Base-by-base conservation (phyloP, 1,140 invertebrate genomes). In the Pogonognathellus flavescens region DNA sequence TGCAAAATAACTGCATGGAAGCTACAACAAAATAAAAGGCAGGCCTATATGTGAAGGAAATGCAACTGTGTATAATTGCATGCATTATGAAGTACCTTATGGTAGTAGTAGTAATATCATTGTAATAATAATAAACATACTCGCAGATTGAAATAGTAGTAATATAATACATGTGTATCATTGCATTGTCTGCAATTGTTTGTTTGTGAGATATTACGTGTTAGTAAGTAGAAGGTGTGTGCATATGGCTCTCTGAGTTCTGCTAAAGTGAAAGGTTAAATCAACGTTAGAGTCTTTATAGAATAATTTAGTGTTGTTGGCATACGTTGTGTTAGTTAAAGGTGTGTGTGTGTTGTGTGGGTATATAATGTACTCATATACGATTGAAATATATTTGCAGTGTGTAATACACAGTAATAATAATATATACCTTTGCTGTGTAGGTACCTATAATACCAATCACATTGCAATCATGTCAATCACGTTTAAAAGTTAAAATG, bases 191-290 rank as follows among this genome's bases (percentile, higher is more conserved):
- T 14, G 53, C 53, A 57, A 57, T 57, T 57, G 53, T n/a, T 14
- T 57, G 11, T 57, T 14, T 57, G 11, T 57, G 53, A 13, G 11
- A n/a, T 57, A 57, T n/a, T 57, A 57, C 53, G 53, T n/a, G n/a
- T 57, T 57, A 13, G n/a, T n/a, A n/a, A 9, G 11, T 14, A n/a
- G 2, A 57, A n/a, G n/a, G n/a, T 57, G 31, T 41, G 31, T 41
- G 31, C 31, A 41, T 41, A 41, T 1, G n/a, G n/a, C n/a, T n/a
- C n/a, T n/a, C n/a, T n/a, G 31, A 41, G 31, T 6, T 41, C 2
- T 41, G 31, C 9, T 25, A 66, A 72, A 72, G 66, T 72, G 66
- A 72, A 72, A 72, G 66, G 66, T 72, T 72, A 72, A 72, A 72
- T 72, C 66, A 72, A 72, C 66, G 66, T 72, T 72, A 49, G 66